Evolutionary conservation across 2,797 vertebrate species (phyloP).

Genomic region (Pelochelys cantorii): DNA sequence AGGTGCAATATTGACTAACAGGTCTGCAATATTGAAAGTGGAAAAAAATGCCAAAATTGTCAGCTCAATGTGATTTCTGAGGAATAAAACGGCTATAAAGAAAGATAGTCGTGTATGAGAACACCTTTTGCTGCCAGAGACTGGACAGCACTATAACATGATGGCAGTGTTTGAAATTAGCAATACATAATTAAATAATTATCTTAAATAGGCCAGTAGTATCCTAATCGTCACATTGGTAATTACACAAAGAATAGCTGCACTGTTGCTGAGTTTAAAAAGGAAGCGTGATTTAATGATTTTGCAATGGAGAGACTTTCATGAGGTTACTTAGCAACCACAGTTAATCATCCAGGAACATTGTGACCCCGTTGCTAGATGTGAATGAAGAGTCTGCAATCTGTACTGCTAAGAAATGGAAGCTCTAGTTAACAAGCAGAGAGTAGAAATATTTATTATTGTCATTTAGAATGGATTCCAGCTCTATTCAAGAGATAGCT

Average conservation of each 20-base stretch:
- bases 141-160: neutral
- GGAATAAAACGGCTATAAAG: neutral
- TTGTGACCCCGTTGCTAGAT: accelerated
- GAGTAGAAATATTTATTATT: neutral
- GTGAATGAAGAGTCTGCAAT: neutral
- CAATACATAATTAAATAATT: neutral
- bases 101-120: accelerated
- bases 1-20: neutral
- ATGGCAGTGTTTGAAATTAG: neutral
- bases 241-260: neutral
- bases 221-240: accelerated
- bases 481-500: accelerated
- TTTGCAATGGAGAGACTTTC: neutral
- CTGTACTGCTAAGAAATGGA: neutral
- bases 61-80: neutral
- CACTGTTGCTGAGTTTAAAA: neutral
- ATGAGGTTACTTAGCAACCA: neutral
- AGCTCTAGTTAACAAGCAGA: neutral
- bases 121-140: neutral
- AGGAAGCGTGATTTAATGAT: neutral
- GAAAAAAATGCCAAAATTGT: neutral
- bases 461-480: accelerated
- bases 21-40: neutral
- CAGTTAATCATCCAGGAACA: neutral
- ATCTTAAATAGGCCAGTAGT: neutral